phyloP scores from a whole-genome alignment of 2,888 invertebrate species.

The Zelleria hepariella region DNA sequence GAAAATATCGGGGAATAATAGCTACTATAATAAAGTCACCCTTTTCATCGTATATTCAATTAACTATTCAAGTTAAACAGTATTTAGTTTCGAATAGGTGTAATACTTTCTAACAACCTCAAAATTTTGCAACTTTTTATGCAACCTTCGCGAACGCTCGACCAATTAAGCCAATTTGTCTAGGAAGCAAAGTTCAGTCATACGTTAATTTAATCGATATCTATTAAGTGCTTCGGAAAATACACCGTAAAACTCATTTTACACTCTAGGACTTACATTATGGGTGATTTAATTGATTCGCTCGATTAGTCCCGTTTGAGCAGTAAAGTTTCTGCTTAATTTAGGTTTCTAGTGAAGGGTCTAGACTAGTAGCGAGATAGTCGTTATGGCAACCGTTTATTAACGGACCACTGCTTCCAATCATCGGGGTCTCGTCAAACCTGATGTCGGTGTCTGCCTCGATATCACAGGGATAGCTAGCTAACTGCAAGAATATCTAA shows the following conservation, averaged over 20 bases:
- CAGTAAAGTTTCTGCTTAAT: background rate
- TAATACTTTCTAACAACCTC: background rate
- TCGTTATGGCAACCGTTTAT: slow-evolving; percentile 15
- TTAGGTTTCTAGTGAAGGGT: too few relatives aligned
- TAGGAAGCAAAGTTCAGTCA: background rate
- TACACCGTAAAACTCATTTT: background rate
- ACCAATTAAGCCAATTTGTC: background rate
- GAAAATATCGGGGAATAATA: too few relatives aligned
- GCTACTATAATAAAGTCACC: too few relatives aligned
- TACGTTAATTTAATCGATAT: background rate
- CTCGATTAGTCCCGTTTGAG: background rate
- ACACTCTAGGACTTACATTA: background rate
- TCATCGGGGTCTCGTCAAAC: slow-evolving; percentile 18
- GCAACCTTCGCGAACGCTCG: background rate
- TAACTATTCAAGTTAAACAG: too few relatives aligned
- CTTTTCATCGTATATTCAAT: too few relatives aligned
- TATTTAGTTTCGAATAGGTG: background rate
- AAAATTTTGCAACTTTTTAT: background rate
- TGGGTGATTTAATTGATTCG: background rate
- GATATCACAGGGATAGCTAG: background rate
- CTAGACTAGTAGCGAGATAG: background rate
- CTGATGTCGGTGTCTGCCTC: slow-evolving; percentile 5
- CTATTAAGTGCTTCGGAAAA: background rate
- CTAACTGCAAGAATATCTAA: background rate
- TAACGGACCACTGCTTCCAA: slow-evolving; percentile 25